These are phyloP conservation scores for Rhinatrema bivittatum DNA, from an alignment of 2,797 vertebrate species.

Conservation along the genomic window DNA sequence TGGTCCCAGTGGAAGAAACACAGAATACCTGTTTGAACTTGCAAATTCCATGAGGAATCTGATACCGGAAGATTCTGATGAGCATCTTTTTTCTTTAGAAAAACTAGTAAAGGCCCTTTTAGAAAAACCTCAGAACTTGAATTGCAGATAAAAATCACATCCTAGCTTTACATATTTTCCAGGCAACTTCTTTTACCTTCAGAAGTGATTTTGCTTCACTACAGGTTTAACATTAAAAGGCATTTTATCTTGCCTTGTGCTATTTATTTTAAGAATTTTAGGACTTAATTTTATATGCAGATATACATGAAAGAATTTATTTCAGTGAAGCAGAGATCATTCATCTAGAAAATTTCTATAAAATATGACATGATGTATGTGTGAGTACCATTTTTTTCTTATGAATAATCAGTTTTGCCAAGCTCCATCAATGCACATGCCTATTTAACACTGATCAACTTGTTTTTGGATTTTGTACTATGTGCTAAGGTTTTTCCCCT, in stretches of 20 bases:
- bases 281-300: too few relatives aligned
- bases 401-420: too few relatives aligned
- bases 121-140: conserved; percentile 39
- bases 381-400: too few relatives aligned
- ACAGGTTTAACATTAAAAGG: conserved; percentile 9
- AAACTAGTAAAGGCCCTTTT: conserved; percentile 72
- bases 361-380: too few relatives aligned
- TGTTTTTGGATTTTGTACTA: too few relatives aligned
- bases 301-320: too few relatives aligned
- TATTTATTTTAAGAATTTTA: conserved; percentile 23
- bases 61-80: conserved; percentile 81
- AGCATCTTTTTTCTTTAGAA: conserved; percentile 90
- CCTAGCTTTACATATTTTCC: conserved; percentile 3
- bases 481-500: too few relatives aligned
- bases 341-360: too few relatives aligned
- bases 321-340: too few relatives aligned
- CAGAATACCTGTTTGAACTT: conserved; percentile 90
- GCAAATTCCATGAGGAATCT: conserved; percentile 79
- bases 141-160: conserved; percentile 25
- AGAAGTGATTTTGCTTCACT: conserved; percentile 9
- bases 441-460: too few relatives aligned
- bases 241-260: conserved; percentile 9
- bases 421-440: too few relatives aligned
- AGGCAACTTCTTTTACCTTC: conserved; percentile 5
- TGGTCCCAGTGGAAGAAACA: conserved; percentile 87